Conservation (phyloP, 2,797 vertebrate species). For the Chloroceryle amazona region DNA sequence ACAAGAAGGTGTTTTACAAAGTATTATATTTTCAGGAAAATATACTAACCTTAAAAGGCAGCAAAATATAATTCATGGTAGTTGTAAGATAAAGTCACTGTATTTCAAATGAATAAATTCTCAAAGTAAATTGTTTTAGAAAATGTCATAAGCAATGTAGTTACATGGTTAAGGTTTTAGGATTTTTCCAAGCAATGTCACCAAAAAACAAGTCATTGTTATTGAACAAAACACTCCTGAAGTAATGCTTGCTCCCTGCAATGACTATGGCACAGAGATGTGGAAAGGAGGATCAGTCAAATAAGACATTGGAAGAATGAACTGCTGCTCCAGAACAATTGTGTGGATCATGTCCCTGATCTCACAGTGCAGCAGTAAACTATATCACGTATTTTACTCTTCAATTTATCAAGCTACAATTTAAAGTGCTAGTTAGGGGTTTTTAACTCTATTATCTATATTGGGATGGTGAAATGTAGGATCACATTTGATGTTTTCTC, state of each 20-base stretch:
- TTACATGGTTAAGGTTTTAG: background rate
- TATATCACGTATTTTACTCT: background rate
- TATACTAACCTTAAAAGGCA: background rate
- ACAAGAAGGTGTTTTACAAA: background rate
- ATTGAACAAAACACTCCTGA: background rate
- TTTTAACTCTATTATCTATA: background rate
- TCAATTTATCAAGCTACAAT: background rate
- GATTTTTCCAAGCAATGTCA: background rate
- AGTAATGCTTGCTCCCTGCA: background rate
- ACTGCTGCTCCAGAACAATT: background rate
- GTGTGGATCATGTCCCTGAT: background rate
- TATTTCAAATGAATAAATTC: background rate
- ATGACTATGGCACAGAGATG: background rate
- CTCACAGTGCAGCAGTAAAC: background rate
- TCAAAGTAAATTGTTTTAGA: background rate
- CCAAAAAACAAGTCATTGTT: background rate
- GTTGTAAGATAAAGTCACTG: background rate
- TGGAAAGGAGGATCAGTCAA: background rate
- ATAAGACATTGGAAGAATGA: background rate
- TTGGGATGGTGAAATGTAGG: background rate
- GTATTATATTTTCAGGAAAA: background rate
- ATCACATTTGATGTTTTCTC: background rate
- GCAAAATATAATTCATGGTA: background rate
- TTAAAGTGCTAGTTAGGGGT: background rate
- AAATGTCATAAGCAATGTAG: background rate